Percentiles rank a stretch among this genome's conserved stretches.
phyloP scores from a whole-genome alignment of 2,797 vertebrate genomes.

The Brachyrhaphis roseni region DNA sequence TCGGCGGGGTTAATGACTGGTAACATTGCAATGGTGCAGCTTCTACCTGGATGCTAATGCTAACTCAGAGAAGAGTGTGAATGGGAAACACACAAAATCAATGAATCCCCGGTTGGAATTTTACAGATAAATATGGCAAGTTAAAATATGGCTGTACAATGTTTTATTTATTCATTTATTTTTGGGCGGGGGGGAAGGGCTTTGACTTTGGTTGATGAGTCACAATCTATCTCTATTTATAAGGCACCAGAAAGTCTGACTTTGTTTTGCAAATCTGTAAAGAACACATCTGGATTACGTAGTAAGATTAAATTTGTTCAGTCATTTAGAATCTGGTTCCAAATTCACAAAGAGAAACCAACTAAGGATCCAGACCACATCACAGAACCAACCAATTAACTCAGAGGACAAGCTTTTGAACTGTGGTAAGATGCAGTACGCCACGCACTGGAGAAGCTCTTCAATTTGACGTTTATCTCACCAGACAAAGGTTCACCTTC shows the following conservation, averaged over 20 bases:
- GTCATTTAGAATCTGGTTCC: neutral
- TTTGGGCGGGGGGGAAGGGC: too few relatives aligned
- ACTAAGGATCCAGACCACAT: neutral
- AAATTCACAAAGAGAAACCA: neutral
- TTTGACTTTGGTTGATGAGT: neutral
- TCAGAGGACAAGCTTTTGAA: too few relatives aligned
- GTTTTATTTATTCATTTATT: neutral
- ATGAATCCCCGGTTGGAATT: too few relatives aligned
- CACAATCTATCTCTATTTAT: neutral
- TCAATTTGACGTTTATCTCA: conserved; percentile 84
- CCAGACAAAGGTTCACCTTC: conserved; percentile 79
- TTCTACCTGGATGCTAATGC: neutral
- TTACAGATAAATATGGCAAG: too few relatives aligned
- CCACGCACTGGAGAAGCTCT: conserved; percentile 89
- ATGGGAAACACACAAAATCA: too few relatives aligned
- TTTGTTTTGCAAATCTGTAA: neutral
- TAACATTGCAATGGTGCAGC: neutral
- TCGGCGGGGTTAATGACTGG: neutral
- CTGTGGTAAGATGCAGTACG: conserved; percentile 77
- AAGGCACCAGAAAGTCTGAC: neutral
- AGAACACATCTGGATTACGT: neutral
- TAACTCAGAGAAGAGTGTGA: neutral
- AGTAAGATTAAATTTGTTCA: neutral
- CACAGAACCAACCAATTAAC: neutral
- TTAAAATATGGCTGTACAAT: neutral